These are phyloP conservation scores for Drosophila melanosoma DNA, from an alignment of 2,888 invertebrate species.

Conservation along the genomic window DNA sequence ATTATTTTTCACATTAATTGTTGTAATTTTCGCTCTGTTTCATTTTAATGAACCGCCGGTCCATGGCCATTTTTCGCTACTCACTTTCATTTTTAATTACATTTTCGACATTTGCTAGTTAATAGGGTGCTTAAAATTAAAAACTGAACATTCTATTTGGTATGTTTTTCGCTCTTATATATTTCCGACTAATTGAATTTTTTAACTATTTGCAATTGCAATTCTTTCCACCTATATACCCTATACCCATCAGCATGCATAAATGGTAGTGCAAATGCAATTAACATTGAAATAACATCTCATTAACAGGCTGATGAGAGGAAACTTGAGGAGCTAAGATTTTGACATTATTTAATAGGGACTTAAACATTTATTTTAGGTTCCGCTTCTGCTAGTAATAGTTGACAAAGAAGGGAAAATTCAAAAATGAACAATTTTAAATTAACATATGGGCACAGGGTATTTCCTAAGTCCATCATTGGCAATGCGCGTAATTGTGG, in stretches of 20 bases:
- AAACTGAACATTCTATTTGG: conserved; percentile 50
- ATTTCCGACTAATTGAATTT: conserved; percentile 69
- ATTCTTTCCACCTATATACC: conserved; percentile 30
- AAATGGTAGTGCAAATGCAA: background rate
- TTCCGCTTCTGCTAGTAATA: background rate
- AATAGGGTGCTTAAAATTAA: conserved; percentile 60
- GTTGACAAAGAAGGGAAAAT: background rate
- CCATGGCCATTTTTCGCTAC: conserved; percentile 24
- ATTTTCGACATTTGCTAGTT: conserved; percentile 64
- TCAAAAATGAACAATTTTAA: background rate
- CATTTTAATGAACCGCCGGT: conserved; percentile 71
- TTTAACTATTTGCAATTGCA: conserved; percentile 62
- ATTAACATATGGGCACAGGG: conserved; percentile 33
- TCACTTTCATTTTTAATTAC: conserved; percentile 74
- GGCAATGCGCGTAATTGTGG: conserved; percentile 25
- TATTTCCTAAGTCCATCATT: conserved; percentile 26
- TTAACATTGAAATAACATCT: background rate
- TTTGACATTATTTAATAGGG: background rate
- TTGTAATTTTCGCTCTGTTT: conserved; percentile 61
- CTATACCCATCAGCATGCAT: conserved; percentile 11
- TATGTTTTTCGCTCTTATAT: conserved; percentile 28
- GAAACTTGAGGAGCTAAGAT: too few species aligned
- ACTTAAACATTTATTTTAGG: background rate
- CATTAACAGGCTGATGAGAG: background rate
- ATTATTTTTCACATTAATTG: conserved; percentile 61